A percentile compares a stretch with the other conserved stretches of the same genome.
phyloP scores from a whole-genome alignment of 2,888 invertebrate genomes.

The Tenthredo amoena region DNA sequence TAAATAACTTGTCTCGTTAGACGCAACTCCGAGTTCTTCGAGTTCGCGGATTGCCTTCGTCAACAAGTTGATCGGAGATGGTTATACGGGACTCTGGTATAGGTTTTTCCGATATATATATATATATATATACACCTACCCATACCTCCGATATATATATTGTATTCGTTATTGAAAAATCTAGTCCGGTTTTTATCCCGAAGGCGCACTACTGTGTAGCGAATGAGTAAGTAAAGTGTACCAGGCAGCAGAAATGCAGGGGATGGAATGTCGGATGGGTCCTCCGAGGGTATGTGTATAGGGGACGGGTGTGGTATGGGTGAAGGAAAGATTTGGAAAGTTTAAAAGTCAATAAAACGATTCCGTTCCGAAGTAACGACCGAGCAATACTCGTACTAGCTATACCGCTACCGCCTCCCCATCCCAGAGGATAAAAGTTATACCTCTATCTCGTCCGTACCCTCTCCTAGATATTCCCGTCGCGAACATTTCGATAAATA shows the following conservation, averaged over 20 bases:
- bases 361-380: slow-evolving; percentile 33
- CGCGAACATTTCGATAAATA: slow-evolving; percentile 42
- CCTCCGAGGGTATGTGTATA: neutral
- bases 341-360: slow-evolving; percentile 48
- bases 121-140: no score
- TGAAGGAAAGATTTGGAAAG: slow-evolving; percentile 25
- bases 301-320: neutral
- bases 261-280: neutral
- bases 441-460: neutral
- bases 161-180: no score
- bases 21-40: neutral
- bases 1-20: slow-evolving; percentile 18
- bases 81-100: neutral
- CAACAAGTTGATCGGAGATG: slow-evolving; percentile 8
- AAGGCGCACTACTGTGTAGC: no score
- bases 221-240: neutral
- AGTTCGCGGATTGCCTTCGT: neutral
- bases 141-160: no score
- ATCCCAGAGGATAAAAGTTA: slow-evolving; percentile 28
- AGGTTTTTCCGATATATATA: neutral
- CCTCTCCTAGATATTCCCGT: neutral
- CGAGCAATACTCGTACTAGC: slow-evolving; percentile 23
- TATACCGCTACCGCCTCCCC: neutral
- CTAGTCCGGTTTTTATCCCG: neutral
- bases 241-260: neutral